phyloP scores from a whole-genome alignment of 2,797 vertebrate genomes.

The Acipenser oxyrinchus region DNA sequence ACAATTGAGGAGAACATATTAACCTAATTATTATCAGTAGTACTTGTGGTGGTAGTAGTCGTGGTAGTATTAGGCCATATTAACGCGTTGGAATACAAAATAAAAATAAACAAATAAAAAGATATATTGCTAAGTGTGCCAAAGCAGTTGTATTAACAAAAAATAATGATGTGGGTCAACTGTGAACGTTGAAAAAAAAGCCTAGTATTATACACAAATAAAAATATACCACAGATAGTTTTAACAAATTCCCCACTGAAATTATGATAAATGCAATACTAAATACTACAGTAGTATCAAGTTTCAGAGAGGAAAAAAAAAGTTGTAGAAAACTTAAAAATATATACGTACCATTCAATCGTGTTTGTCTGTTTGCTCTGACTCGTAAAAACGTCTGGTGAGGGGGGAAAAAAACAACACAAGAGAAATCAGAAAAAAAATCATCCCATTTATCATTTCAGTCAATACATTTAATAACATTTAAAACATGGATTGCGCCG shows the following conservation, averaged over 20 bases:
- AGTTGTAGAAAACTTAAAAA: not conserved
- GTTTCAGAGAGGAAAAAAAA: not conserved
- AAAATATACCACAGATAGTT: not conserved
- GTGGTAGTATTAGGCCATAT: too few species aligned
- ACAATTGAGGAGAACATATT: too few species aligned
- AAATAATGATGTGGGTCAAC: too few species aligned
- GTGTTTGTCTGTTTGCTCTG: slow-evolving; percentile 93
- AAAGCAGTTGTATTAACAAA: too few species aligned
- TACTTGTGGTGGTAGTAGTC: too few species aligned
- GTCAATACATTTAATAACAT: not conserved
- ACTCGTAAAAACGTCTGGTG: slow-evolving; percentile 94
- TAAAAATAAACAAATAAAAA: too few species aligned
- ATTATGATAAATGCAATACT: not conserved
- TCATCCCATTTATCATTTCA: slow-evolving; percentile 3
- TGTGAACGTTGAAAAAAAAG: too few species aligned
- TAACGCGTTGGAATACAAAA: too few species aligned
- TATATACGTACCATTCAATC: slow-evolving; percentile 89
- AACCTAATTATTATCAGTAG: too few species aligned
- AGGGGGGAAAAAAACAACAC: slow-evolving; percentile 38
- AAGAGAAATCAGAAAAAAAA: slow-evolving; percentile 30
- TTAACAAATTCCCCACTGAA: not conserved
- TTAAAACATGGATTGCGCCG: slow-evolving; percentile 42
- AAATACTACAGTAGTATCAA: not conserved
- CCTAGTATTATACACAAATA: not conserved
- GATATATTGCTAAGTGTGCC: too few species aligned